phyloP scores from a whole-genome alignment of 2,888 invertebrate species.

The Trissolcus japonicus region DNA sequence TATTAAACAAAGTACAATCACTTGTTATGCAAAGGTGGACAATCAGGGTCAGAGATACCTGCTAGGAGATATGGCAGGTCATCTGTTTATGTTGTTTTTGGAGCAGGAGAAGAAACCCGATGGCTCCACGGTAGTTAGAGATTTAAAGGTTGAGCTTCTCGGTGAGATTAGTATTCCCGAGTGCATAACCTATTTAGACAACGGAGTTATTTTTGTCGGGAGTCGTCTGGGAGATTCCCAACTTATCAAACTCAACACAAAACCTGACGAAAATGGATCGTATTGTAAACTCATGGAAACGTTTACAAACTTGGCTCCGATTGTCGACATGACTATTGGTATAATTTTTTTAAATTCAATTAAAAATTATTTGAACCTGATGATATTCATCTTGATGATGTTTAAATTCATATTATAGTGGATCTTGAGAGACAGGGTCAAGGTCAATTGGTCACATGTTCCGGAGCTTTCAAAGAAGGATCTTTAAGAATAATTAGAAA shows the following conservation, averaged over 20 bases:
- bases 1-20: conserved; percentile 95
- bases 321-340: conserved; percentile 95
- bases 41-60: conserved; percentile 92
- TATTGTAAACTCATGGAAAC: conserved; percentile 97
- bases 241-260: conserved; percentile 90
- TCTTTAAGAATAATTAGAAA: conserved; percentile 97
- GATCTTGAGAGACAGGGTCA: conserved; percentile 98
- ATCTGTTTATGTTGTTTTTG: conserved; percentile 95
- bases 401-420: conserved; percentile 76
- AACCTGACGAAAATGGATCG: conserved; percentile 89
- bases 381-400: no score
- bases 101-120: conserved; percentile 89
- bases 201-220: conserved; percentile 97
- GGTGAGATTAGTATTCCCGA: conserved; percentile 97
- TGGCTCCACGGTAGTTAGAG: conserved; percentile 87
- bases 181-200: conserved; percentile 98
- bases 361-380: not conserved
- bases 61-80: conserved; percentile 95
- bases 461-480: conserved; percentile 97
- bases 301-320: conserved; percentile 97
- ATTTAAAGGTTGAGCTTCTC: conserved; percentile 93
- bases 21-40: conserved; percentile 96
- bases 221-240: conserved; percentile 98
- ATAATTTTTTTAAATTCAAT: not conserved
- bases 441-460: conserved; percentile 98